These are phyloP conservation scores for Atta colombica DNA, from an alignment of 1,140 invertebrate genomes.

Conservation along the genomic window DNA sequence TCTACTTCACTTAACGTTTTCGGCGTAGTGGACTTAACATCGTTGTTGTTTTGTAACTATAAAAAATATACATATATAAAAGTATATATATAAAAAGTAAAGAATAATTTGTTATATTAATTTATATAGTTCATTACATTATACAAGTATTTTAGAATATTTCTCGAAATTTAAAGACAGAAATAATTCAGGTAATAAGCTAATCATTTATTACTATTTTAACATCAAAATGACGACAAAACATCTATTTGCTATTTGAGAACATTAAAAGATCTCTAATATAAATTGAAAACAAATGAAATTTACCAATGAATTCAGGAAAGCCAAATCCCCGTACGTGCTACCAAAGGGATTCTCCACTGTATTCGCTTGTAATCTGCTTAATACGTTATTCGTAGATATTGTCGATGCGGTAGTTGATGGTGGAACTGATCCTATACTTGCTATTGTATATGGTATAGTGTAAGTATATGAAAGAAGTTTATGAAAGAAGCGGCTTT, in stretches of 20 bases:
- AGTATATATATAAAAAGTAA: slow-evolving; percentile 45
- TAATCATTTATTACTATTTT: too few species aligned
- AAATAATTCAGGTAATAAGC: background rate
- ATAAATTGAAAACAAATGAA: background rate
- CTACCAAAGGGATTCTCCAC: slow-evolving; percentile 82
- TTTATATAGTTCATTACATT: background rate
- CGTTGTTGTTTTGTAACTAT: slow-evolving; percentile 80
- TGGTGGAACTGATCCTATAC: background rate
- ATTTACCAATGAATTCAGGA: slow-evolving; percentile 84
- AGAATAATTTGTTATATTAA: background rate
- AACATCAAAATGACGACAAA: too few species aligned
- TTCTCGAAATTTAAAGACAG: background rate
- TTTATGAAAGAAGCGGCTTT: slow-evolving; percentile 32
- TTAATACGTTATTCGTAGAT: background rate
- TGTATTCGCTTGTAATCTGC: slow-evolving; percentile 46
- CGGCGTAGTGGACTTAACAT: slow-evolving; percentile 73
- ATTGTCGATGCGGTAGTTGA: background rate
- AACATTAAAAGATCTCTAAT: background rate
- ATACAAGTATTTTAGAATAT: background rate
- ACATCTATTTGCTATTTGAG: too few species aligned
- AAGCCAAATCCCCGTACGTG: slow-evolving; percentile 83
- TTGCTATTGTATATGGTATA: background rate
- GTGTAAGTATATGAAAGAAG: background rate
- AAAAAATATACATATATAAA: background rate
- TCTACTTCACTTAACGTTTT: slow-evolving; percentile 84